Base-by-base conservation (phyloP, 2,797 vertebrate genomes). In the Pangasius djambal region DNA sequence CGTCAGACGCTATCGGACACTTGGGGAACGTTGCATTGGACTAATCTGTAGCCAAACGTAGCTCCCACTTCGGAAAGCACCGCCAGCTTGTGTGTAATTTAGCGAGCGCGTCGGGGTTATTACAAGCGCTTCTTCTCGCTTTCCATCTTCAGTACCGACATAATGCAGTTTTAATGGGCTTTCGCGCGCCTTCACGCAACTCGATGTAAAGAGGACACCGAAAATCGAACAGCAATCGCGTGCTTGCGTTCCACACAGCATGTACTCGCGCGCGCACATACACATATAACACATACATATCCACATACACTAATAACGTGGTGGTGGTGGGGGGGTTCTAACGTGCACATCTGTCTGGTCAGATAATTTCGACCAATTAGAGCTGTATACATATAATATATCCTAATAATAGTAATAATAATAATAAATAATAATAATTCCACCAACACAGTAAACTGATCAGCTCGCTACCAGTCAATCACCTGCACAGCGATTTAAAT, bases 81-180 rank as follows among this genome's bases (percentile, higher is more conserved):
- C 44, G n/a, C 15, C 63, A 52, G 83, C 44, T 50, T 22, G 57
- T 59, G 31, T 28, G 55, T 59, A 20, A 59, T 82, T 25, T 40
- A 25, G 31, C 31, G 31, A 59, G 20, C 48, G 13, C 12, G 40
- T 52, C 63, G n/a, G 28, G 25, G 44, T 69, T 69, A 34, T 69
- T 50, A 48, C 82, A 84, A 48, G 44, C 7, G 59, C 20, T 55
- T 9, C 6, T 15, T 70, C 28, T 48, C 25, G n/a, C 13, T 25
- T 65, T 34, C 16, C 16, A 70, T 74, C 28, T n/a, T 89, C 65
- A 25, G 50, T 15, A 25, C 86, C 83, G 79, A 89, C 87, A 89
- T 79, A 90, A 86, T 86, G 83, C 83, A 40, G 88, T 88, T 92
- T 89, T 81, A 88, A 89, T 88, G 63, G 87, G 67, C 82, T 2